phyloP scores from a whole-genome alignment of 2,113 vertebrate genomes.

The Centropus unirufus region DNA sequence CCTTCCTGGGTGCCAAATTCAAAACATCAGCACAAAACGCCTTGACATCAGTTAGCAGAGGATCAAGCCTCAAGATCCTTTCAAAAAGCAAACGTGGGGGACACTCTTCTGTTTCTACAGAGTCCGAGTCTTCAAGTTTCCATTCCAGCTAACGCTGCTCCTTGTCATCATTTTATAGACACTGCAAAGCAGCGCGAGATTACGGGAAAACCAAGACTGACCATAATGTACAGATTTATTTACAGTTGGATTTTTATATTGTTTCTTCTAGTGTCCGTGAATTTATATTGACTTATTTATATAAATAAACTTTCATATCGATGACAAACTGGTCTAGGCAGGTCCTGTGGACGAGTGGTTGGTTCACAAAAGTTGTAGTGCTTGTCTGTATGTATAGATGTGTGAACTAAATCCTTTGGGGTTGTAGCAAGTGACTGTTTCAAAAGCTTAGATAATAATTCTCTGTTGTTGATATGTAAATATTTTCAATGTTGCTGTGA shows the following conservation, averaged over 20 bases:
- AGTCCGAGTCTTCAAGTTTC: slow-evolving; percentile 97
- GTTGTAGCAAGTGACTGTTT: slow-evolving; percentile 55
- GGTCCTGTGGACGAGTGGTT: slow-evolving; percentile 79
- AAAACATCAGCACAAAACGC: slow-evolving; percentile 91
- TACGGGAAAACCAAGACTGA: slow-evolving; percentile 78
- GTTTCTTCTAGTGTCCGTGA: slow-evolving; percentile 73
- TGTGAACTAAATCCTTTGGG: slow-evolving; percentile 68
- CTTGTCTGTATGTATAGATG: slow-evolving; percentile 62
- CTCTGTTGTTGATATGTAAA: slow-evolving; percentile 74
- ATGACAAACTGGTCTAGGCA: slow-evolving; percentile 77
- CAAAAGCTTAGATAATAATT: slow-evolving; percentile 65
- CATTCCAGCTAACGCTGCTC: slow-evolving; percentile 89
- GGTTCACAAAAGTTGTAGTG: slow-evolving; percentile 68
- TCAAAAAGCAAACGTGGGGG: slow-evolving; percentile 89
- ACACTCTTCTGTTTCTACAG: slow-evolving; percentile 95
- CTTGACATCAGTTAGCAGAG: slow-evolving; percentile 86
- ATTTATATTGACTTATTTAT: slow-evolving; percentile 82
- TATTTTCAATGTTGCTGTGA: slow-evolving; percentile 68
- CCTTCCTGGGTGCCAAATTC: slow-evolving; percentile 96
- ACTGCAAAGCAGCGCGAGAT: slow-evolving; percentile 45
- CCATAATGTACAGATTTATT: slow-evolving; percentile 84
- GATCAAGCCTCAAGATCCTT: slow-evolving; percentile 93
- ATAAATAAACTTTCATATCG: slow-evolving; percentile 66
- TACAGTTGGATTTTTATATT: slow-evolving; percentile 75
- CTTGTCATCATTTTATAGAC: slow-evolving; percentile 48